Base-by-base conservation (phyloP, 2,888 invertebrate species). In the Panzeria rudis region DNA sequence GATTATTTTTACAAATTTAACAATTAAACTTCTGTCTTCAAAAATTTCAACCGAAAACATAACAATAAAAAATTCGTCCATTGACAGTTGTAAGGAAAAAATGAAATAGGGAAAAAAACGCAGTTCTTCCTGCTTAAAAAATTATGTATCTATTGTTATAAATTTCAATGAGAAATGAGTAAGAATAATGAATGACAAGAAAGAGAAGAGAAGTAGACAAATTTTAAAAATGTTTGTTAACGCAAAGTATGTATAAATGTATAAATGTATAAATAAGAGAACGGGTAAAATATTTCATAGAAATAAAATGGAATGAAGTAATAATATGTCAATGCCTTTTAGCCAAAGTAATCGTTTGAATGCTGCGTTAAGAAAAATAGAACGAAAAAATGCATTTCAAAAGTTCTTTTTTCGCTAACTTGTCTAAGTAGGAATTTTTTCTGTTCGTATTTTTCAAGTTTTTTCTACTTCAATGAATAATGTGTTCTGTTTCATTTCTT, bases 241-340 rank as follows among this genome's bases (percentile, higher is more conserved):
- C 6, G 20, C 25, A 71, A 56, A 66, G 29, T 35, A n/a, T n/a
- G n/a, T n/a, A n/a, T n/a, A n/a, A n/a, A n/a, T n/a, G n/a, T n/a
- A 2, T 11, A 54, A 68, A 25, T 25, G 32, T 35, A 23, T 9
- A 38, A 50, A 23, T 9, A 38, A 50, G 56, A 54, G 17, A 62
- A 77, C 7, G 59, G 7, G 59, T 61, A 78, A 52, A 59, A 71
- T 38, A 62, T 71, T 64, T 64, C 25, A 17, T 0, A 15, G 17
- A 32, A 32, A 59, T 11, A 23, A 6, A 20, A 69, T 20, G 71
- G 68, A 20, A 64, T 64, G 79, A 61, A 69, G 80, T 71, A 76
- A 80, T 84, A 75, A 80, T 72, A 84, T 84, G 85, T 82, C 85
- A 85, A 85, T 85, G 78, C 82, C 82, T 85, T 78, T 85, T 78